Conservation (phyloP, 2,113 vertebrate genomes). For the Poeciliopsis retropinna region DNA sequence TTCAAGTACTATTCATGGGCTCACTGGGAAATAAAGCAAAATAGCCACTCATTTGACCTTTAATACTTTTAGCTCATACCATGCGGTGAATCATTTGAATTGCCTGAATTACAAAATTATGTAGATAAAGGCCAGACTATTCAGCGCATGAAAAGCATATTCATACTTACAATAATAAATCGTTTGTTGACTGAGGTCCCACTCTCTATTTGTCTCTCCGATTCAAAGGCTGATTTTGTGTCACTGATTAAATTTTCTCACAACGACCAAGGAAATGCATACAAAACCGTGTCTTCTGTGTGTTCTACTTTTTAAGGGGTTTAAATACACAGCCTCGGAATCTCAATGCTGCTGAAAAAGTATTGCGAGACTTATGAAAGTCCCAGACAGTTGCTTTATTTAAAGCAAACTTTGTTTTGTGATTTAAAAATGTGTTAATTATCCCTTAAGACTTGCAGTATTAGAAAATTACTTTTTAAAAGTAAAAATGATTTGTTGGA, state of each 20-base stretch:
- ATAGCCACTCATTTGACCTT: constrained; percentile 17
- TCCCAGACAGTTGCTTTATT: neutral
- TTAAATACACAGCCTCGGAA: neutral
- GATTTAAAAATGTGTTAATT: neutral
- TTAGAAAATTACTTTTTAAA: neutral
- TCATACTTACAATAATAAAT: constrained; percentile 15
- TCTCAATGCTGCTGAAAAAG: neutral
- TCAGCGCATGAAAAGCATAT: constrained; percentile 17
- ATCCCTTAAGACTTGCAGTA: neutral
- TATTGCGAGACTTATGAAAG: no score
- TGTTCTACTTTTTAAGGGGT: neutral
- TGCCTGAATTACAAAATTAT: constrained; percentile 4
- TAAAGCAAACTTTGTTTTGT: neutral
- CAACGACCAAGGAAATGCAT: neutral
- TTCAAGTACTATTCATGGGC: constrained; percentile 13
- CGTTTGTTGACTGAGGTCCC: constrained; percentile 27
- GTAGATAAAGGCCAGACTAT: constrained; percentile 31
- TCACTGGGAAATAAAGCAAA: constrained; percentile 6
- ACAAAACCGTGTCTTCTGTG: neutral
- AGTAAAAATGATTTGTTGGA: neutral
- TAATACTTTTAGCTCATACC: constrained; percentile 19
- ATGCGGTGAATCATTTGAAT: constrained; percentile 10
- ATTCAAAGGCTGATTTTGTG: constrained; percentile 23
- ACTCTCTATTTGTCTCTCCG: constrained; percentile 7
- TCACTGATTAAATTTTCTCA: constrained; percentile 5